Base-by-base conservation (phyloP, 1,140 invertebrate species). In the Platyura marginata region DNA sequence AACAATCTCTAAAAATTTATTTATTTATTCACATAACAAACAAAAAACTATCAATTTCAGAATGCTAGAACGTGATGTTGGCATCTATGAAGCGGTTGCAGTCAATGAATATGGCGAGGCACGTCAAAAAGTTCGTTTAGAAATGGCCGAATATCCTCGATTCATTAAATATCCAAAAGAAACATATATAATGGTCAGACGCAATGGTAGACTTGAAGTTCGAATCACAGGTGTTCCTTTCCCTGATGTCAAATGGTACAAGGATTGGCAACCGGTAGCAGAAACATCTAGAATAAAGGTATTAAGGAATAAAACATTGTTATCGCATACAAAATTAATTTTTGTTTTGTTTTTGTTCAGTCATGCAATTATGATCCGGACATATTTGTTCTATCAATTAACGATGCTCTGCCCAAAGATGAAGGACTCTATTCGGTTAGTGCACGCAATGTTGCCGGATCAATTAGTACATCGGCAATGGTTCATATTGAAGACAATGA, bases 171-270 rank as follows among this genome's bases (percentile, higher is more conserved):
- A 90, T 35, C 82, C 81, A 0, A 79, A 88, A 41, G 89, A 97
- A 57, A 74, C 74, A 1, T 74, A 78, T 22, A 74, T 87, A 8
- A 76, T 86, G 67, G 56, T 77, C 3, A 64, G 86, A 35, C 75
- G 77, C 42, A 73, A 70, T 38, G 82, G 77, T 3, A 69, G 75
- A 38, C 66, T 98, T 22, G 80, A 84, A 54, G 93, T 91, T 34
- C 71, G 82, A 40, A 76, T 97, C 34, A 79, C 77, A 21, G 94
- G 92, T 10, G 76, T 88, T 43, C 94, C 94, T n/a, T n/a, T n/a
- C 51, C 93, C 94, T 1, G 86, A 91, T 47, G 75, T 98, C n/a
- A 92, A 88, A 57, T 96, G 89, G 87, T 94, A 84, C 64, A 96
- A 94, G 64, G 90, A 96, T 59, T 95, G 90, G 89, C 81, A 87